phyloP scores from a whole-genome alignment of 1,140 invertebrate genomes.

The Philotrypesis tridentata region DNA sequence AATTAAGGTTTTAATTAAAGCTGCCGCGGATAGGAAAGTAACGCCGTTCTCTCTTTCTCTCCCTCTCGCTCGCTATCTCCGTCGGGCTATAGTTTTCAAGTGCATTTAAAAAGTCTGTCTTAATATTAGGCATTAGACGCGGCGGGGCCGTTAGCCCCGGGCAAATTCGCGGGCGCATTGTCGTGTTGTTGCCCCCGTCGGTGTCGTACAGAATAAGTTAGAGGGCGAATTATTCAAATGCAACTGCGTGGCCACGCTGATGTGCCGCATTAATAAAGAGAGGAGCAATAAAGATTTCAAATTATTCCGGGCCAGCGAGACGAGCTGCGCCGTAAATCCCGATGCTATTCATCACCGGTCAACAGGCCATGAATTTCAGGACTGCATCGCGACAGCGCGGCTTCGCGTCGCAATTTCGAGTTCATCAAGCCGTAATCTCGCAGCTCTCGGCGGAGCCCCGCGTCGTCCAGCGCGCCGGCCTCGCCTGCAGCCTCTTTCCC shows the following conservation, averaged over 20 bases:
- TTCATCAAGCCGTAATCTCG: background rate
- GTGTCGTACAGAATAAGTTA: too few relatives aligned
- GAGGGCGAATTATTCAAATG: background rate
- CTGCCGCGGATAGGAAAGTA: background rate
- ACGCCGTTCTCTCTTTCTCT: background rate
- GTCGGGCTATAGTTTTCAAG: background rate
- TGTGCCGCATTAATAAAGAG: too few relatives aligned
- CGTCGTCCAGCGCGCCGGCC: too few relatives aligned
- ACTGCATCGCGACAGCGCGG: too few relatives aligned
- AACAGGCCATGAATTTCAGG: background rate
- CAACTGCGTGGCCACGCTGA: background rate
- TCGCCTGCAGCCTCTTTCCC: too few relatives aligned
- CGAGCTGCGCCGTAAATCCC: background rate
- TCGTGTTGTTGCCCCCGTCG: too few relatives aligned
- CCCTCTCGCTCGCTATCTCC: too few relatives aligned
- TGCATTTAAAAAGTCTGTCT: background rate
- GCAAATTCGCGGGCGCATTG: too few relatives aligned
- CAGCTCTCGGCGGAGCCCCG: too few relatives aligned
- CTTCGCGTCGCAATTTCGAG: background rate
- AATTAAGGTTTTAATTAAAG: conserved; percentile 1
- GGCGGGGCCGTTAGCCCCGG: too few relatives aligned
- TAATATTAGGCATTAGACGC: background rate
- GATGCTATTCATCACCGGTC: background rate
- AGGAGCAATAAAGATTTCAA: too few relatives aligned
- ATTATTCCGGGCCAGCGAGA: too few relatives aligned